Conservation (phyloP, 2,888 invertebrate genomes). For the Acrobasis suavella region DNA sequence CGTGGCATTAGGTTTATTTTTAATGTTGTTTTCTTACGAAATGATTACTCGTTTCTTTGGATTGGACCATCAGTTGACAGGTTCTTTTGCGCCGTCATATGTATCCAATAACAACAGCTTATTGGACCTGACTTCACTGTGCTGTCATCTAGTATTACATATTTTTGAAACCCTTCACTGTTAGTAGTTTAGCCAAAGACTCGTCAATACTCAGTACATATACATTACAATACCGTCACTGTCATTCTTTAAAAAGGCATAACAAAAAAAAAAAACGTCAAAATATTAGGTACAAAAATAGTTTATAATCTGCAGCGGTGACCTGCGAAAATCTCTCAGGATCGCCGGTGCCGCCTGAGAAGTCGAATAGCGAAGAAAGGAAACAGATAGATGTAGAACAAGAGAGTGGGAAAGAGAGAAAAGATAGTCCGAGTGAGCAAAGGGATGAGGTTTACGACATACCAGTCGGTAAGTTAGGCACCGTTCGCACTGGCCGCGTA, state of each 20-base stretch:
- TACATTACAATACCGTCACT: conserved; percentile 13
- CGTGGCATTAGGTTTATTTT: no score
- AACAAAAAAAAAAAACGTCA: not conserved
- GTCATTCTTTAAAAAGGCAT: not conserved
- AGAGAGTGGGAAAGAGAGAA: conserved; percentile 54
- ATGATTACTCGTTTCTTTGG: no score
- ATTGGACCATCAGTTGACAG: no score
- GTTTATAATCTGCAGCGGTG: conserved; percentile 31
- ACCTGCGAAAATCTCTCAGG: conserved; percentile 62
- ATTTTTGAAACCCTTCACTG: not conserved
- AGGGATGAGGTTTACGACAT: conserved; percentile 76
- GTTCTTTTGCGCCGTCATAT: no score
- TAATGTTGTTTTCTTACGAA: no score
- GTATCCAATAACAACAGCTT: no score
- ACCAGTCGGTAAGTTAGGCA: conserved; percentile 66
- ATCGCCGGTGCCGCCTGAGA: conserved; percentile 59
- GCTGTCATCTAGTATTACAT: no score
- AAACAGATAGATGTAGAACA: conserved; percentile 56
- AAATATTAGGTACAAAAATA: conserved; percentile 29
- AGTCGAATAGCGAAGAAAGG: conserved; percentile 55
- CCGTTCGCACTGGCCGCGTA: conserved; percentile 36
- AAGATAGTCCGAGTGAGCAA: conserved; percentile 51
- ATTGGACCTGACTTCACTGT: no score
- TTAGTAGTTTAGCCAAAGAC: not conserved
- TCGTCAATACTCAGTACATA: not conserved